Evolutionary conservation across 2,797 vertebrate species (phyloP).

Genomic region (Melanitta fusca): DNA sequence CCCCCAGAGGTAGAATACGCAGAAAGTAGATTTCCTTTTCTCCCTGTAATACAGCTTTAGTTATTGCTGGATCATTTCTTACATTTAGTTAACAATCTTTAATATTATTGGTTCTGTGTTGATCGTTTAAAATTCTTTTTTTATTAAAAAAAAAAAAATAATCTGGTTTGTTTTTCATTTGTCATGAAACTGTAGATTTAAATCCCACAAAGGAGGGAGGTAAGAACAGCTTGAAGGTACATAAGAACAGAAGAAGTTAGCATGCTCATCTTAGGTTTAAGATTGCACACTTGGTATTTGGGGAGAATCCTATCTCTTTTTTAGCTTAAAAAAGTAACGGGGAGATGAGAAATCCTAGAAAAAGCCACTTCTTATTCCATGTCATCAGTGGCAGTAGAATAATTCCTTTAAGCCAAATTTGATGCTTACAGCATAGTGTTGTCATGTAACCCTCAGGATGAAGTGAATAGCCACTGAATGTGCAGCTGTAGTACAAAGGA

Average conservation of each 20-base stretch:
- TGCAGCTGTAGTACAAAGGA: background rate
- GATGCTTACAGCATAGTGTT: background rate
- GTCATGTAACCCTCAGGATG: background rate
- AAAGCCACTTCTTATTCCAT: background rate
- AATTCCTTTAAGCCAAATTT: background rate
- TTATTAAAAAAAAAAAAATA: background rate
- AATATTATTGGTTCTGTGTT: background rate
- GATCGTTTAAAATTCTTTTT: background rate
- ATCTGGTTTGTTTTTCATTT: background rate
- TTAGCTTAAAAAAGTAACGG: background rate
- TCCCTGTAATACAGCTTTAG: background rate
- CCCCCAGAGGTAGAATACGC: background rate
- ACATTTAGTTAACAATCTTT: background rate
- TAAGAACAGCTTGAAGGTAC: background rate
- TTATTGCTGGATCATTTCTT: background rate
- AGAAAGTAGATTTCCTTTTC: background rate
- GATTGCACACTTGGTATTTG: background rate
- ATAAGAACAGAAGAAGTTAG: background rate
- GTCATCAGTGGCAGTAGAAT: background rate
- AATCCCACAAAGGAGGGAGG: background rate
- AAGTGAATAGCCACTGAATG: background rate
- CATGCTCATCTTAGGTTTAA: fast-evolving
- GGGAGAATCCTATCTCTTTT: background rate
- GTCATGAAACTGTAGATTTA: background rate
- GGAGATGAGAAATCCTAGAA: background rate